These are phyloP conservation scores for Lepidochrysops patricia DNA, from an alignment of 2,888 invertebrate species.

Conservation along the genomic window DNA sequence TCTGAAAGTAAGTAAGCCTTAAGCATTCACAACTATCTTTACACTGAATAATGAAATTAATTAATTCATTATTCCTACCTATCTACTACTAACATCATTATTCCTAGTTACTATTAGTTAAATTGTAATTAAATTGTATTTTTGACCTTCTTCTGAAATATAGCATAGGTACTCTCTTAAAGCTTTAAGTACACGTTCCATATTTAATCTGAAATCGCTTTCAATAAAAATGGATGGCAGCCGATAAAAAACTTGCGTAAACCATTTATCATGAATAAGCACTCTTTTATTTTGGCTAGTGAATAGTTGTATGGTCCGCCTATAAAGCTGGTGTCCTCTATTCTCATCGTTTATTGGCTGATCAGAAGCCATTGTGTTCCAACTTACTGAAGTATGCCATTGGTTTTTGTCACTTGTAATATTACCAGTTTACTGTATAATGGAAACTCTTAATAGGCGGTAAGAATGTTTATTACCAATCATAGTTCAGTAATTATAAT, in stretches of 20 bases:
- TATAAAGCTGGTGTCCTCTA: conserved; percentile 22
- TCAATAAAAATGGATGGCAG: not conserved
- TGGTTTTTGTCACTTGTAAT: conserved; percentile 21
- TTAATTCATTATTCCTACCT: no score
- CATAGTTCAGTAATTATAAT: not conserved
- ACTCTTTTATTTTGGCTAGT: conserved; percentile 15
- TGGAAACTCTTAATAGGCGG: not conserved
- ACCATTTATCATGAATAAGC: not conserved
- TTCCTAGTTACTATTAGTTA: no score
- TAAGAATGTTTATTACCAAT: not conserved
- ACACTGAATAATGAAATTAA: no score
- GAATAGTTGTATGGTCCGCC: conserved; percentile 22
- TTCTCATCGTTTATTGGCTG: conserved; percentile 22
- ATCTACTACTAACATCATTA: no score
- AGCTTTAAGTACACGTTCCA: not conserved
- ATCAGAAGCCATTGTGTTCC: not conserved
- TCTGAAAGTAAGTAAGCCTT: no score
- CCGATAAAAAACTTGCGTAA: not conserved
- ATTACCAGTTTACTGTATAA: not conserved
- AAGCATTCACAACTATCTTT: no score
- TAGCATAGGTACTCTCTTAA: no score
- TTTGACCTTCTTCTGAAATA: no score
- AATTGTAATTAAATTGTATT: no score
- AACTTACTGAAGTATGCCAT: conserved; percentile 9
- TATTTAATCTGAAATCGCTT: not conserved